A percentile compares a stretch with the other conserved stretches of the same genome.
Evolutionary conservation across 2,113 vertebrate species (phyloP).

Genomic region (Alectura lathami): DNA sequence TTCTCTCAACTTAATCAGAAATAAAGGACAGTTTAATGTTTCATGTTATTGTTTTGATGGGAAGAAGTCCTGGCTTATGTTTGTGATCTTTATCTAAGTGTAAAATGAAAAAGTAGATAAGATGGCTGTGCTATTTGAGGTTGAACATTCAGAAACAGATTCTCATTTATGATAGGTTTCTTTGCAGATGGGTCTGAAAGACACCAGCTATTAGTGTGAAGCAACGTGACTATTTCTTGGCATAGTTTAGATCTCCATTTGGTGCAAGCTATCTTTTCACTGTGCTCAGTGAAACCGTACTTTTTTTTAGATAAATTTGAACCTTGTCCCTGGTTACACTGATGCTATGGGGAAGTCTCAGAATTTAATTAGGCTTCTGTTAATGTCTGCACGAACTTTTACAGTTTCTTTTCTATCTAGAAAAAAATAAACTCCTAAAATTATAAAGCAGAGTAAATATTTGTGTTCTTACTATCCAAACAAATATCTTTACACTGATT

Average conservation of each 20-base stretch:
- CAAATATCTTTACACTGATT: not conserved
- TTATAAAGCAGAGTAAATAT: not conserved
- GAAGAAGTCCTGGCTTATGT: not conserved
- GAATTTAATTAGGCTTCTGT: not conserved
- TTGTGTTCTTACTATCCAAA: not conserved
- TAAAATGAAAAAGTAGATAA: not conserved
- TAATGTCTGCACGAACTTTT: not conserved
- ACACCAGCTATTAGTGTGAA: not conserved
- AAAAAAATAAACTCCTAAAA: not conserved
- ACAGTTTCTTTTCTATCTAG: not conserved
- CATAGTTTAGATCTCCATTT: not conserved
- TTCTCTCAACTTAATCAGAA: not conserved
- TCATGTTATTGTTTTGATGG: not conserved
- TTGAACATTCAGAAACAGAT: not conserved
- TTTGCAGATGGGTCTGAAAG: not conserved
- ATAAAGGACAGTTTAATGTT: not conserved
- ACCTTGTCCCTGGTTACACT: not conserved
- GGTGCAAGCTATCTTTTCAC: not conserved
- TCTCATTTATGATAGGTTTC: not conserved
- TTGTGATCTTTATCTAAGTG: not conserved
- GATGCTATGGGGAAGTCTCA: not conserved
- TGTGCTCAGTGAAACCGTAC: not conserved
- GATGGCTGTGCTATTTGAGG: accelerated
- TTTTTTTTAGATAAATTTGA: not conserved
- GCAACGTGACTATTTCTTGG: not conserved